Evolutionary conservation across 1,140 invertebrate genomes (phyloP).

Genomic region (Pteromalus puparum): DNA sequence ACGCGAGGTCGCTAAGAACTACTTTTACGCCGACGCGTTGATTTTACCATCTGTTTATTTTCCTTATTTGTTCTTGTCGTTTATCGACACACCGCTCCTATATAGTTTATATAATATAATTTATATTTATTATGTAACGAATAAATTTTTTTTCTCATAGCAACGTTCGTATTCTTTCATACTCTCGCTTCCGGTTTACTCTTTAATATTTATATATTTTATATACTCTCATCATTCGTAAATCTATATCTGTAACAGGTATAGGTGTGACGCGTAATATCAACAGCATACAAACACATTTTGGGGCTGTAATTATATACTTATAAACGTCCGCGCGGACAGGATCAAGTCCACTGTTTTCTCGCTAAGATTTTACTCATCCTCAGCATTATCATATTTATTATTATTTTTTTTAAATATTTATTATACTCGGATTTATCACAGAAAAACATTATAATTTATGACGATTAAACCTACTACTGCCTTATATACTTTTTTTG

Average conservation of each 20-base stretch:
- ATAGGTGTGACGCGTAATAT: slow-evolving; percentile 29
- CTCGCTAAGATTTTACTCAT: slow-evolving; percentile 54
- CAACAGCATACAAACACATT: slow-evolving; percentile 32
- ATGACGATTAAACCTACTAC: slow-evolving; percentile 64
- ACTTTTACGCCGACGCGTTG: background rate
- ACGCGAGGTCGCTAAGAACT: slow-evolving; percentile 32
- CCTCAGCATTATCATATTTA: slow-evolving; percentile 22
- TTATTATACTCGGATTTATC: slow-evolving; percentile 66
- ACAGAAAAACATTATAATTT: slow-evolving; percentile 72
- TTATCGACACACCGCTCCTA: slow-evolving; percentile 5
- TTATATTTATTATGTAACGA: background rate
- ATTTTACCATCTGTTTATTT: slow-evolving; percentile 13
- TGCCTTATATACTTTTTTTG: slow-evolving; percentile 37
- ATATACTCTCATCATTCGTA: background rate
- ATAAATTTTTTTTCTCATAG: slow-evolving; percentile 16
- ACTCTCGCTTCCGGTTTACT: background rate
- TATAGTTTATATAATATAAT: slow-evolving; percentile 15
- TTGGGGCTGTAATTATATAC: slow-evolving; percentile 44
- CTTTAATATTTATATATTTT: slow-evolving; percentile 13
- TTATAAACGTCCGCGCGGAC: slow-evolving; percentile 46
- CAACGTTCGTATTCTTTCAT: slow-evolving; percentile 5
- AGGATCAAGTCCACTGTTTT: slow-evolving; percentile 50
- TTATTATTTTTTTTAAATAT: slow-evolving; percentile 50
- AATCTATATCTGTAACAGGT: slow-evolving; percentile 22
- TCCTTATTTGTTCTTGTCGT: background rate